Conservation (phyloP, 2,113 vertebrate genomes). For the Thunnus maccoyii region DNA sequence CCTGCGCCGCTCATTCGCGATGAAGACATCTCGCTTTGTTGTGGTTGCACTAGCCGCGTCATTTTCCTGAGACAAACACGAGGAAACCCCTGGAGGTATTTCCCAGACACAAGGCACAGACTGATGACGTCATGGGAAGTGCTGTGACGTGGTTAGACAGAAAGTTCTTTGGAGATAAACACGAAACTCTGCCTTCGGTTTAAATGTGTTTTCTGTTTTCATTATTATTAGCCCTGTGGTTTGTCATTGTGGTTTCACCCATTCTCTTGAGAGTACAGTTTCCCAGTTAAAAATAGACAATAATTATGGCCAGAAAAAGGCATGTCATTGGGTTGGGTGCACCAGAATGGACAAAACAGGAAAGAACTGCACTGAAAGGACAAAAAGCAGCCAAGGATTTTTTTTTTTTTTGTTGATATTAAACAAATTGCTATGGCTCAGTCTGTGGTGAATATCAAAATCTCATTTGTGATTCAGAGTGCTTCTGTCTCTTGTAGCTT, state of each 20-base stretch:
- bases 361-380: not conserved
- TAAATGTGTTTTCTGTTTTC: conserved; percentile 40
- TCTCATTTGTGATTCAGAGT: conserved; percentile 54
- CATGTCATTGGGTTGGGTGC: conserved; percentile 10
- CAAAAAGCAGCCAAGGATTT: not conserved
- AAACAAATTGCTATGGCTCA: conserved; percentile 46
- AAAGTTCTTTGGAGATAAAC: conserved; percentile 24
- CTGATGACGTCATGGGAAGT: conserved; percentile 58
- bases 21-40: conserved; percentile 61
- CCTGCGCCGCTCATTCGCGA: not conserved
- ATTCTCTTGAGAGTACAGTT: conserved; percentile 28
- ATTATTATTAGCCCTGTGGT: conserved; percentile 50
- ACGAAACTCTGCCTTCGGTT: conserved; percentile 45
- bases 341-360: conserved; percentile 5
- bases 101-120: conserved; percentile 31
- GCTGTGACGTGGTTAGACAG: conserved; percentile 29
- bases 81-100: conserved; percentile 67
- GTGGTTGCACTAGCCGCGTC: conserved; percentile 58
- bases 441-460: conserved; percentile 67
- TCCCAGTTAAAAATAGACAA: conserved; percentile 1
- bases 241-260: conserved; percentile 45
- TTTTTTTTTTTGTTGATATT: conserved; percentile 22
- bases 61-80: conserved; percentile 66
- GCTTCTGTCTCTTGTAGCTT: conserved; percentile 50
- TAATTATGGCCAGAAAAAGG: conserved; percentile 39